Conservation (phyloP, 2,888 invertebrate species). For the Hemistola chrysoprasaria region DNA sequence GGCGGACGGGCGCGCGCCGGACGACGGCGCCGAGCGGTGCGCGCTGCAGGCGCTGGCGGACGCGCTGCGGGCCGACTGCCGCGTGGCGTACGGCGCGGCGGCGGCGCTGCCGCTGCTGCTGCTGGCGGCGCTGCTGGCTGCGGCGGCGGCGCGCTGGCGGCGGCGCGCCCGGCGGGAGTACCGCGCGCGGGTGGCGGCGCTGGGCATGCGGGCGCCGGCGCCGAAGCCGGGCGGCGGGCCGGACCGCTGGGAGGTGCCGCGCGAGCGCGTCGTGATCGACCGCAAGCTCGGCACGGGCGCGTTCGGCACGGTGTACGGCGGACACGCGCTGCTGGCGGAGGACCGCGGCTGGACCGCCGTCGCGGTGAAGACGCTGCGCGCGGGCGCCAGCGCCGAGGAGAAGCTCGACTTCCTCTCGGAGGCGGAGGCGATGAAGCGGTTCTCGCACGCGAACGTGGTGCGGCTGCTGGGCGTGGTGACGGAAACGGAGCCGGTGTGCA, state of each 20-base stretch:
- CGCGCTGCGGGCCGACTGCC: slow-evolving; percentile 86
- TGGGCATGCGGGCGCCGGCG: slow-evolving; percentile 55
- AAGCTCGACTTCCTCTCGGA: slow-evolving; percentile 96
- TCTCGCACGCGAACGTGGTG: slow-evolving; percentile 94
- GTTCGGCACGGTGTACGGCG: slow-evolving; percentile 96
- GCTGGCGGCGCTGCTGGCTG: slow-evolving; percentile 44
- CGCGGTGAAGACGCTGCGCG: slow-evolving; percentile 94
- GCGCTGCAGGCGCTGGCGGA: slow-evolving; percentile 86
- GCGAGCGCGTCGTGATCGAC: slow-evolving; percentile 93
- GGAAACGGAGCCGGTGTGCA: slow-evolving; percentile 92
- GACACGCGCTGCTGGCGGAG: slow-evolving; percentile 87
- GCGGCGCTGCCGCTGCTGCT: slow-evolving; percentile 45
- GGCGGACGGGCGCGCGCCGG: slow-evolving; percentile 81
- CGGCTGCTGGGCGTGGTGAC: slow-evolving; percentile 93
- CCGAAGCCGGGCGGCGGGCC: slow-evolving; percentile 65
- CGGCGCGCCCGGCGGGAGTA: slow-evolving; percentile 58
- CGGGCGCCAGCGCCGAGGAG: slow-evolving; percentile 91
- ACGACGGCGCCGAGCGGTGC: slow-evolving; percentile 87
- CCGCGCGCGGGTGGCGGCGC: slow-evolving; percentile 53
- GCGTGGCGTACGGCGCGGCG: slow-evolving; percentile 83
- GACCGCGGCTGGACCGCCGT: slow-evolving; percentile 89
- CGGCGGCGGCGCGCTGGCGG: slow-evolving; percentile 49
- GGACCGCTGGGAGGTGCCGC: slow-evolving; percentile 94
- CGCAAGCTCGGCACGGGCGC: slow-evolving; percentile 94
- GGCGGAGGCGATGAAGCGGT: slow-evolving; percentile 96